These are phyloP conservation scores for Sitophilus oryzae DNA, from an alignment of 1,140 invertebrate species.

Conservation along the genomic window DNA sequence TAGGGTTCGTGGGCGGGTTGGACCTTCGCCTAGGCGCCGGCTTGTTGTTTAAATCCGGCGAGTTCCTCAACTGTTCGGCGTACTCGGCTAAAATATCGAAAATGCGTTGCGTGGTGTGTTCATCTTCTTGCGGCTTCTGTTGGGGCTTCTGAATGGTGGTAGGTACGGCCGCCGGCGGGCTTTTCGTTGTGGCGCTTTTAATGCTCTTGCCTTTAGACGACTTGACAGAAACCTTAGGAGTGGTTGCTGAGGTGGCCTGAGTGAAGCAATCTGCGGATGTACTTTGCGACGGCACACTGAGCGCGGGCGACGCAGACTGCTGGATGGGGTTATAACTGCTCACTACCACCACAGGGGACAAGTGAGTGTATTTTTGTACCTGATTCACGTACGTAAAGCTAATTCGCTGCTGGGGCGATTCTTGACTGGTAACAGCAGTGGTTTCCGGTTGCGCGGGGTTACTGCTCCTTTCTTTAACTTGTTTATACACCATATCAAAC, in stretches of 20 bases:
- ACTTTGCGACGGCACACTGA: conserved; percentile 57
- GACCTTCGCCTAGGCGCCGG: conserved; percentile 67
- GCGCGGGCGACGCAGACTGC: conserved; percentile 53
- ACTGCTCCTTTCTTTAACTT: conserved; percentile 64
- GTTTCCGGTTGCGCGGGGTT: conserved; percentile 33
- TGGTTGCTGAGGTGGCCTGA: conserved; percentile 46
- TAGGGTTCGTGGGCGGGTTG: conserved; percentile 66
- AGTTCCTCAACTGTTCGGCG: conserved; percentile 71
- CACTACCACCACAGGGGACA: conserved; percentile 55
- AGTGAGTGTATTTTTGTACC: conserved; percentile 47
- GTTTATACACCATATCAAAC: conserved; percentile 76
- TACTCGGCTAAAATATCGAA: conserved; percentile 76
- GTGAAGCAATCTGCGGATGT: conserved; percentile 42
- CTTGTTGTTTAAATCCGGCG: conserved; percentile 73
- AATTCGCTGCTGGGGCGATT: conserved; percentile 31
- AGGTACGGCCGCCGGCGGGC: conserved; percentile 46
- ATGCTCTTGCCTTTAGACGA: conserved; percentile 49
- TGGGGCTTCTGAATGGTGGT: conserved; percentile 59
- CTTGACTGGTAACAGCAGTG: conserved; percentile 21
- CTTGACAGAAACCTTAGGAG: conserved; percentile 50
- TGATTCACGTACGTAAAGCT: conserved; percentile 50
- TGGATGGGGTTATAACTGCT: conserved; percentile 50
- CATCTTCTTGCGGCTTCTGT: conserved; percentile 74
- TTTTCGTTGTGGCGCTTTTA: conserved; percentile 19
- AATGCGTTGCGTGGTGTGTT: conserved; percentile 73